A percentile compares a stretch with the other conserved stretches of the same genome.
These are phyloP conservation scores for Melanotaenia boesemani DNA, from an alignment of 2,797 vertebrate species.

Conservation along the genomic window DNA sequence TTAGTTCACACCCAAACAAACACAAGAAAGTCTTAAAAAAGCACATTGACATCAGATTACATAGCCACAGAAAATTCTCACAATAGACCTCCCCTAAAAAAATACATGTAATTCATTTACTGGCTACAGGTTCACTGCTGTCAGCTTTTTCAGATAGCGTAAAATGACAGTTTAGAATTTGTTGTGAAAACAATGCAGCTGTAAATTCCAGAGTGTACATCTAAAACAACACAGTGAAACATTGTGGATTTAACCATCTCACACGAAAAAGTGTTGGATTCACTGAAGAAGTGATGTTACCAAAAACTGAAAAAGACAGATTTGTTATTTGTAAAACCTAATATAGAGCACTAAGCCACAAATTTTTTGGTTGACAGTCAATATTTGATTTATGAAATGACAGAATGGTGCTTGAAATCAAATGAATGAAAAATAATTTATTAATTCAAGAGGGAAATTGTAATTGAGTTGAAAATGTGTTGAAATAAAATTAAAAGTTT, in stretches of 20 bases:
- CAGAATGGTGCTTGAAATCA: background rate
- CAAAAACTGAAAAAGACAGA: background rate
- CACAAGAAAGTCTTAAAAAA: slow-evolving; percentile 8
- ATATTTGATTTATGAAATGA: background rate
- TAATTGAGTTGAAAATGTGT: too few species aligned
- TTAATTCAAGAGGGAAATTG: too few species aligned
- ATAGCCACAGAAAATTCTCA: background rate
- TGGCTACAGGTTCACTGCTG: background rate
- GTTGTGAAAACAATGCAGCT: background rate
- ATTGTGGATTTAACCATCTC: background rate
- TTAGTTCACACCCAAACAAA: slow-evolving; percentile 38
- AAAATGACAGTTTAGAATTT: background rate
- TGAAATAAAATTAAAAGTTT: background rate
- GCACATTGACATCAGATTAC: background rate
- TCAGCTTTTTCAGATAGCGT: background rate
- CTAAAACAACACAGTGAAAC: background rate
- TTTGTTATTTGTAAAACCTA: background rate
- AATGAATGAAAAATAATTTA: too few species aligned
- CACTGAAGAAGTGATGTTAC: background rate
- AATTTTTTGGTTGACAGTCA: background rate
- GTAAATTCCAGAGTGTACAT: background rate
- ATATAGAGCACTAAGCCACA: background rate
- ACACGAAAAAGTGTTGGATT: background rate
- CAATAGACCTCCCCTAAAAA: background rate
- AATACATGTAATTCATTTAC: background rate